Evolutionary conservation across 1,140 invertebrate species (phyloP).

Genomic region (Eurosta solidaginis): DNA sequence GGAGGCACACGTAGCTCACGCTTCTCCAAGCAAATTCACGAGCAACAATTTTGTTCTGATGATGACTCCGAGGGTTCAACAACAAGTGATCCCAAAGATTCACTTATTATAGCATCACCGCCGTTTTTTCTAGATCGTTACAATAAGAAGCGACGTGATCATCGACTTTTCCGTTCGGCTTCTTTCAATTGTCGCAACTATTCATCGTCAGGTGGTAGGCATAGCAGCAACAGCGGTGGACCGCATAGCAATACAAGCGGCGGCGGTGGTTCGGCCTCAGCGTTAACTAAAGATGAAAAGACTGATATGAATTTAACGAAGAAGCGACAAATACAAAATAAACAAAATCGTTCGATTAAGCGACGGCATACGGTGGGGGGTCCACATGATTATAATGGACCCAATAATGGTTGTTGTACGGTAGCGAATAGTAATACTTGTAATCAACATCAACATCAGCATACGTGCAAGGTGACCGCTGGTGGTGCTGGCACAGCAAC

Average conservation of each 20-base stretch:
- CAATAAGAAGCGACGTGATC: constrained; percentile 57
- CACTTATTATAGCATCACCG: constrained; percentile 49
- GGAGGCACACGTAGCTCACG: constrained; percentile 18
- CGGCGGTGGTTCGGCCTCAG: constrained; percentile 50
- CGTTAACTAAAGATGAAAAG: constrained; percentile 79
- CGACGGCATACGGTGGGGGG: constrained; percentile 90
- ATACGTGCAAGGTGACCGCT: constrained; percentile 29
- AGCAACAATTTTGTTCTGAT: constrained; percentile 43
- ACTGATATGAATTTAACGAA: constrained; percentile 79
- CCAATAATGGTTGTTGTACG: constrained; percentile 33
- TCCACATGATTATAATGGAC: constrained; percentile 72
- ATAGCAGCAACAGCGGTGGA: constrained; percentile 33
- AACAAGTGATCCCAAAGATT: constrained; percentile 57
- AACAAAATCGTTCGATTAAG: constrained; percentile 73
- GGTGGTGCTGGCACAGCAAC: constrained; percentile 13
- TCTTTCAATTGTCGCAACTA: constrained; percentile 59
- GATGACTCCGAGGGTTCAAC: constrained; percentile 58
- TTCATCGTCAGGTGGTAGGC: constrained; percentile 45
- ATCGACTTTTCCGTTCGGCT: constrained; percentile 56
- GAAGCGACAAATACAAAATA: constrained; percentile 67
- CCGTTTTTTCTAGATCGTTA: constrained; percentile 59
- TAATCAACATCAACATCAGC: constrained; percentile 36
- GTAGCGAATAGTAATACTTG: constrained; percentile 31
- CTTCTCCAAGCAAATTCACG: constrained; percentile 35
- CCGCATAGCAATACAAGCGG: not conserved